Base-by-base conservation (phyloP, 2,113 vertebrate genomes). In the Kryptolebias marmoratus region DNA sequence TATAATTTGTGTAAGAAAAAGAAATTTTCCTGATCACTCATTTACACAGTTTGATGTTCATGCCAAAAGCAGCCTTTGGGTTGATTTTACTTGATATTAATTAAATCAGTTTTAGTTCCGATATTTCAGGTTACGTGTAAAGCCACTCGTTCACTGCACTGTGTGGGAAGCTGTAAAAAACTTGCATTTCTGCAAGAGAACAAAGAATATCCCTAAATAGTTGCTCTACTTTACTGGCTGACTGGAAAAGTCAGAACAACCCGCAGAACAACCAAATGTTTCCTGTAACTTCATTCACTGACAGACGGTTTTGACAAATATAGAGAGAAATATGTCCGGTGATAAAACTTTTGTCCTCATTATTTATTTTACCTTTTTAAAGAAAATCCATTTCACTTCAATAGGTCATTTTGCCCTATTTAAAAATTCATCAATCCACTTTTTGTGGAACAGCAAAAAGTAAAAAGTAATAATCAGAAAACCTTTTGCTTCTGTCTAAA, bases 121-220 rank as follows among this genome's bases (percentile, higher is more conserved):
- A 47, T 22, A 54, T 56, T 45, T 57, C 15, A 66, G 12, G 72
- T 52, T 59, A 54, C 5, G 44, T 55, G 31, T 63, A 3, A 30
- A 45, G 14, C 13, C 47, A 57, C 55, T 54, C 6, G 64, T 56
- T 18, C 15, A 53, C 11, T 36, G 28, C 13, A 15, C 22, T 4
- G 14, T 48, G 14, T 13, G n/a, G 15, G 31, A 54, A 14, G 30
- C 44, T 15, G 44, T 50, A n/a, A 32, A 64, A 64, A 58, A 50
- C 48, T 36, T 36, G 16, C 48, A 50, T 11, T 31, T 22, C 61
- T 30, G 60, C 30, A 48, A 52, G 50, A 52, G 30, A 63, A 30
- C 15, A 44, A 14, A 69, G 15, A 6, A 42, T 22, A 63, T 36
- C 11, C 18, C 56, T 57, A 53, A 16, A 10, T 30, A 50, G 36